phyloP scores from a whole-genome alignment of 2,113 vertebrate species.

The Rostratula benghalensis region DNA sequence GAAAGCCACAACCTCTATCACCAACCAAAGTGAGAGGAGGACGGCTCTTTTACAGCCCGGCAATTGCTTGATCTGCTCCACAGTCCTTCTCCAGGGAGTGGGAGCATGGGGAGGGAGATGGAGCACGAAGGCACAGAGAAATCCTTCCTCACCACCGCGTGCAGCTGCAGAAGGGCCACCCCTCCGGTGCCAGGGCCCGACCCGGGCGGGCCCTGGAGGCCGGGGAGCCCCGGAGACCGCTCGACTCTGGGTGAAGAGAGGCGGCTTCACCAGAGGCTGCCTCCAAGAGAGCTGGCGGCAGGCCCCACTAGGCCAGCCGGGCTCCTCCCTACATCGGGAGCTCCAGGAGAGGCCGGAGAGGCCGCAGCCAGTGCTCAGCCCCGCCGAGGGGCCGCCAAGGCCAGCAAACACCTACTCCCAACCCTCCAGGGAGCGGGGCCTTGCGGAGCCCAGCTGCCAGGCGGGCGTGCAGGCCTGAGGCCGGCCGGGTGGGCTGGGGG shows the following conservation, averaged over 20 bases:
- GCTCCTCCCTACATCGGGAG: background rate
- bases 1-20: background rate
- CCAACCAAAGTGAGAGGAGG: too few relatives aligned
- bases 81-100: rapidly evolving
- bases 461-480: background rate
- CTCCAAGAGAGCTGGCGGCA: background rate
- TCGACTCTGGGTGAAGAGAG: background rate
- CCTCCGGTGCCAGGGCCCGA: background rate
- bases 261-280: background rate
- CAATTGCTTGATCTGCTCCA: rapidly evolving
- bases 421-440: background rate
- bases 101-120: rapidly evolving
- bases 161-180: background rate
- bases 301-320: background rate
- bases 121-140: background rate
- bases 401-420: background rate
- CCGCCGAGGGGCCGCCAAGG: background rate
- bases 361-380: background rate
- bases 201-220: background rate
- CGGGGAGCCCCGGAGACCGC: background rate
- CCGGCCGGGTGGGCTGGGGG: background rate
- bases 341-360: background rate
- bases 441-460: background rate
- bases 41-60: rapidly evolving
- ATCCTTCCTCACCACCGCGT: background rate